Base-by-base conservation (phyloP, 2,888 invertebrate genomes). In the Platycnemis pennipes region DNA sequence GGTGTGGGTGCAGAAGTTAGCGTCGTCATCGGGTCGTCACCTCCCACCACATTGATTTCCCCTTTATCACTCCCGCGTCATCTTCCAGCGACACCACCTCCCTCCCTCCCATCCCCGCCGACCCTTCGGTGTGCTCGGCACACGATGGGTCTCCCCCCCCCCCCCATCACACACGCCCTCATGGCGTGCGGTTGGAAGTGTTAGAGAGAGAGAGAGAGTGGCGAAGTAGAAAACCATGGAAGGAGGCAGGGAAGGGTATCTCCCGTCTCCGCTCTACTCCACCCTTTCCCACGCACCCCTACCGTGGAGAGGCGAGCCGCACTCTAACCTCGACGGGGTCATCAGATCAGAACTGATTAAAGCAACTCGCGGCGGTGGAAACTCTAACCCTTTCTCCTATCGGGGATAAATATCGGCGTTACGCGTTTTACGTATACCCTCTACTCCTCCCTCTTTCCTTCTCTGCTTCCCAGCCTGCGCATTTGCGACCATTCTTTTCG, bases 271-370 rank as follows among this genome's bases (percentile, higher is more conserved):
- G n/a, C 0, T 63, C 63, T 49, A 11, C 49, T n/a, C 63, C 63
- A n/a, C n/a, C 5, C 22, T n/a, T 7, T 4, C 19, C 49, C 3
- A 11, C 49, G 13, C 19, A 11, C 19, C 13, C 49, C 49, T 11
- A 49, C 49, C 19, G n/a, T 88, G 31, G 49, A 88, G 88, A 88
- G 88, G 88, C 89, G 22, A n/a, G 42, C 89, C 89, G 42, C 56
- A 89, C 56, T 56, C 46, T 49, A 89, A 42, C 89, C 89, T 22
- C 89, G 89, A 89, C 56, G 89, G 89, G 56, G 89, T 89, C 89
- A 89, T 89, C 89, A 89, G 89, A 89, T 89, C 89, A 56, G 89
- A 89, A 56, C 89, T 89, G 89, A 89, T 89, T 56, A 31, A 89
- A 89, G 89, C 56, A n/a, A 88, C 88, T 49, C 49, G 49, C 49